Evolutionary conservation across 2,888 invertebrate species (phyloP).

Genomic region (Tetranychus truncatus): DNA sequence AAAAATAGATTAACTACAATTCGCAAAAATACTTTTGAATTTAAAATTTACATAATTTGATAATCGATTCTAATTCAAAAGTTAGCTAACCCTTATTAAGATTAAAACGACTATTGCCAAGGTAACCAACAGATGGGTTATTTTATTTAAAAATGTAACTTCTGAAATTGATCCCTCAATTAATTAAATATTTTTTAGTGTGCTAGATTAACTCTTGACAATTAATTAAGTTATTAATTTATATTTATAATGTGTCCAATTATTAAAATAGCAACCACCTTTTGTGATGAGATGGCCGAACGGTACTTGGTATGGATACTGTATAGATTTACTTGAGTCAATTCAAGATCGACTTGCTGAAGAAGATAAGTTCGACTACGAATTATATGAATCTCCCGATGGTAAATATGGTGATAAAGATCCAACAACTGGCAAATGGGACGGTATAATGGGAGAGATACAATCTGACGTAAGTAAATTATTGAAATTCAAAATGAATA

Average conservation of each 20-base stretch:
- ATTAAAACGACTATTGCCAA: too few relatives aligned
- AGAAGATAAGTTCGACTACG: conserved; percentile 17
- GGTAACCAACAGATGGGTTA: too few relatives aligned
- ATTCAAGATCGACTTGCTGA: neutral
- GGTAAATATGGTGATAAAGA: conserved; percentile 73
- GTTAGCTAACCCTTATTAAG: too few relatives aligned
- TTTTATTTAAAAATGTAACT: too few relatives aligned
- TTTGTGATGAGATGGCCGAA: conserved; percentile 33
- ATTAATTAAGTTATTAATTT: too few relatives aligned
- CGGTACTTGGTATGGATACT: conserved; percentile 50
- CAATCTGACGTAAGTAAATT: neutral
- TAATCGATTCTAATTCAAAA: too few relatives aligned
- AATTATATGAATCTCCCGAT: conserved; percentile 49
- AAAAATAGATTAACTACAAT: too few relatives aligned
- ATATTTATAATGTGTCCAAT: neutral
- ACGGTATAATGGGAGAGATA: conserved; percentile 46
- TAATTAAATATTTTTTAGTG: too few relatives aligned
- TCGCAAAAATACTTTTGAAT: too few relatives aligned
- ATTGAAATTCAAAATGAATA: neutral
- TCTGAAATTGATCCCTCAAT: too few relatives aligned
- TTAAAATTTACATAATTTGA: too few relatives aligned
- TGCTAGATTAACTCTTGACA: too few relatives aligned
- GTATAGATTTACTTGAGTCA: conserved; percentile 59
- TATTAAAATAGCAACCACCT: conserved; percentile 36
- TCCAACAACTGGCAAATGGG: conserved; percentile 57